Evolutionary conservation across 2,113 vertebrate species (phyloP), one percentile per base, ranked within the genome.

Genomic region (Corythaixoides concolor): DNA sequence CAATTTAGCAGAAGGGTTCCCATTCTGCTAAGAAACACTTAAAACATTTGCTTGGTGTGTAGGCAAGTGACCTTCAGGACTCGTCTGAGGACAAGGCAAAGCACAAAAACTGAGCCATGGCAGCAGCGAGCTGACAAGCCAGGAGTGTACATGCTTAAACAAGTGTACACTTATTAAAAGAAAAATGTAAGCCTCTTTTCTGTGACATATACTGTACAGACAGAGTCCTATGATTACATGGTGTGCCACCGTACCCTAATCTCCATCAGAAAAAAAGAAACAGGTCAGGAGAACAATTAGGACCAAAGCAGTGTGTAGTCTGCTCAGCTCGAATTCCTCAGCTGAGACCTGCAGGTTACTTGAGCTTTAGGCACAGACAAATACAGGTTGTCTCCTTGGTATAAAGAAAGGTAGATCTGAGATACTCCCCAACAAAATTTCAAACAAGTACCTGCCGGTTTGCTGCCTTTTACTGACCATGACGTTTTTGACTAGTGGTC

Each of bases 101-200:
- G 27, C 72, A 86, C 30, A 83, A 85, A 74, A 84, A 16, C 72
- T 67, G 66, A 90, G 56, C 35, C 62, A 73, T 68, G 70, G 83
- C 93, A 92, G 64, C 68, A 58, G 88, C 86, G 69, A 87, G 73
- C 83, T 92, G 88, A 84, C 85, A 92, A 89, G 52, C 35, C 0
- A 0, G 39, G 55, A 39, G 49, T 19, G 30, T 12, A 80, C 52
- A 45, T 7, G 15, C 32, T 87, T 92, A 72, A 95, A 95, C 30
- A 86, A 93, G 72, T 70, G 59, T 77, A 39, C 56, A 75, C 33
- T 81, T 60, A 84, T 30, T 93, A 85, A 53, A 90, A 88, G 16
- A 74, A 72, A 88, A 81, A 68, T 35, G 56, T 90, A 93, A 94
- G 63, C 79, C 90, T 22, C 49, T 94, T 92, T 92, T 45, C 73